These are phyloP conservation scores for Sebastes taczanowskii DNA, from an alignment of 2,797 vertebrate genomes.

Conservation along the genomic window DNA sequence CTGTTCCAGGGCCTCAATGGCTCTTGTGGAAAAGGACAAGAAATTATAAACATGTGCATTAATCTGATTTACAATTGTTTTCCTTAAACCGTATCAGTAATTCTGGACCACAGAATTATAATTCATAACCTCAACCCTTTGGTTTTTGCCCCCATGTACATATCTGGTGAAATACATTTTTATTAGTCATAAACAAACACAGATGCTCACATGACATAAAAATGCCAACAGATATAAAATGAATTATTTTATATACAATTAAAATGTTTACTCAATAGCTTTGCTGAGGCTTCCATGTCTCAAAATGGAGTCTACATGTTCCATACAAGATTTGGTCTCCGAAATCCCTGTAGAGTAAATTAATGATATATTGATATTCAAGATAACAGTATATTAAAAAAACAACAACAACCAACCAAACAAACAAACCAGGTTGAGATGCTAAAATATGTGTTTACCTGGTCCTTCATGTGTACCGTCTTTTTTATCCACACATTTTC, in stretches of 20 bases:
- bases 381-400: not conserved
- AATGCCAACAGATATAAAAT: not conserved
- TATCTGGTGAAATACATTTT: not conserved
- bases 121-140: not conserved
- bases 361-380: not conserved
- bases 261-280: not conserved
- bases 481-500: accelerated
- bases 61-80: not conserved
- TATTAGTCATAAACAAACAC: not conserved
- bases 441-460: too few relatives aligned
- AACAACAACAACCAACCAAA: too few relatives aligned
- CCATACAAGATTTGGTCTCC: accelerated
- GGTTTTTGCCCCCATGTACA: not conserved
- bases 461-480: accelerated
- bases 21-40: constrained; percentile 23
- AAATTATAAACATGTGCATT: not conserved
- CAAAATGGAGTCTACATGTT: accelerated
- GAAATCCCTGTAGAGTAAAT: accelerated
- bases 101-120: not conserved
- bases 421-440: not conserved
- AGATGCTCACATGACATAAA: not conserved
- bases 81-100: not conserved
- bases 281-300: accelerated
- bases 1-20: not conserved
- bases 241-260: not conserved